phyloP scores from a whole-genome alignment of 2,113 vertebrate genomes.

The Brachypodius melanocephalos region DNA sequence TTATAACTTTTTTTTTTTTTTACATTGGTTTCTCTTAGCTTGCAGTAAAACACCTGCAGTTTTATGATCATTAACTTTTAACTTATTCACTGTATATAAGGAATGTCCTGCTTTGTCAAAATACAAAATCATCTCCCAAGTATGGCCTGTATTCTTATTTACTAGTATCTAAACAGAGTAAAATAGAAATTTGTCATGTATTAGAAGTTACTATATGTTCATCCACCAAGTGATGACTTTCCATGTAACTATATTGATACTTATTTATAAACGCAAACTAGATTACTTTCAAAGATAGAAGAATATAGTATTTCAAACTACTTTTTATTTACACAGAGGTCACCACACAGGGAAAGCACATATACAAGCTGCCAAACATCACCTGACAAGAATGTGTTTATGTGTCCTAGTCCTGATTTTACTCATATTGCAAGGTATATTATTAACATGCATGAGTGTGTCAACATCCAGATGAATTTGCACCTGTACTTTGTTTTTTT shows the following conservation, averaged over 20 bases:
- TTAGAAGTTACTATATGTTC: not conserved
- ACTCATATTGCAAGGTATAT: not conserved
- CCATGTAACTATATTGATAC: not conserved
- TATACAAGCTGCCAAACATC: not conserved
- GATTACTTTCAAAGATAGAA: not conserved
- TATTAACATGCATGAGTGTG: not conserved
- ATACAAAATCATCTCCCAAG: not conserved
- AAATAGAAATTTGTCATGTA: not conserved
- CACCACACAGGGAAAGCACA: not conserved
- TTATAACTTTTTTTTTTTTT: not conserved
- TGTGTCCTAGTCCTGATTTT: not conserved
- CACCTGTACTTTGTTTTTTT: not conserved
- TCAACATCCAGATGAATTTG: not conserved
- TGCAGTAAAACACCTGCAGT: not conserved
- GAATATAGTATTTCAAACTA: not conserved
- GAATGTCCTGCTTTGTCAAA: not conserved
- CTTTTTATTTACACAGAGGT: not conserved
- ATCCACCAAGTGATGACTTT: not conserved
- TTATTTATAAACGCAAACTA: not conserved
- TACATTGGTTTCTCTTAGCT: not conserved
- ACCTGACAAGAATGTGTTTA: not conserved
- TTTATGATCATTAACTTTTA: not conserved
- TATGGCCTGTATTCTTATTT: not conserved
- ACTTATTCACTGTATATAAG: not conserved
- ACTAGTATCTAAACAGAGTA: not conserved